Percentiles rank a stretch among this genome's conserved stretches.
Conservation (phyloP, 2,888 invertebrate species). For the Folsomia manolachei region DNA sequence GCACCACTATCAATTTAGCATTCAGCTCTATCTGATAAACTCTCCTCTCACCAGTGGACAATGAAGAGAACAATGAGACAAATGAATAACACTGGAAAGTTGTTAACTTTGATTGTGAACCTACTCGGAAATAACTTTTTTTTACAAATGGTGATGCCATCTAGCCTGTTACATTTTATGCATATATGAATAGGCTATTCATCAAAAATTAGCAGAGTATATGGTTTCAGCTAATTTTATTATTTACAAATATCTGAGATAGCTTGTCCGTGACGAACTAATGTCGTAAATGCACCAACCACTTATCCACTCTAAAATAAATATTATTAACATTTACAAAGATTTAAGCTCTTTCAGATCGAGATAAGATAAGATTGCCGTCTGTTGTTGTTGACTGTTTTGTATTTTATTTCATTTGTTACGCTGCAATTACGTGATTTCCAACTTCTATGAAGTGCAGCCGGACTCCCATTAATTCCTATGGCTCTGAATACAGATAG, state of each 20-base stretch:
- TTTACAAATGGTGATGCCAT: too few relatives aligned
- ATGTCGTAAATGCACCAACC: too few relatives aligned
- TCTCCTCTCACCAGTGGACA: not conserved
- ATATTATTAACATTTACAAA: not conserved
- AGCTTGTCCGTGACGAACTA: too few relatives aligned
- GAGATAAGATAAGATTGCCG: not conserved
- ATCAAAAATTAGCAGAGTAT: too few relatives aligned
- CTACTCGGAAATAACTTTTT: not conserved
- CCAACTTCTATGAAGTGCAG: not conserved
- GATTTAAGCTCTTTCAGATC: not conserved
- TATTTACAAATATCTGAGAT: too few relatives aligned
- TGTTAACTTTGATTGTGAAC: not conserved
- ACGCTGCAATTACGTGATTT: not conserved
- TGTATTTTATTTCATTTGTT: constrained; percentile 4
- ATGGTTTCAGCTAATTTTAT: too few relatives aligned
- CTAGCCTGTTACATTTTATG: too few relatives aligned
- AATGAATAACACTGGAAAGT: not conserved
- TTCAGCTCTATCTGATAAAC: constrained; percentile 1
- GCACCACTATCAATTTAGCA: not conserved
- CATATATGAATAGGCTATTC: too few relatives aligned
- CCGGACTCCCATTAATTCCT: not conserved
- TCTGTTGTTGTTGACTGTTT: constrained; percentile 1
- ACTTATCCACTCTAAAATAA: not conserved
- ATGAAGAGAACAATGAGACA: not conserved
- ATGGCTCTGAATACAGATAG: too few relatives aligned